These are phyloP conservation scores for Iguana delicatissima DNA, from an alignment of 2,797 vertebrate species.

Conservation along the genomic window DNA sequence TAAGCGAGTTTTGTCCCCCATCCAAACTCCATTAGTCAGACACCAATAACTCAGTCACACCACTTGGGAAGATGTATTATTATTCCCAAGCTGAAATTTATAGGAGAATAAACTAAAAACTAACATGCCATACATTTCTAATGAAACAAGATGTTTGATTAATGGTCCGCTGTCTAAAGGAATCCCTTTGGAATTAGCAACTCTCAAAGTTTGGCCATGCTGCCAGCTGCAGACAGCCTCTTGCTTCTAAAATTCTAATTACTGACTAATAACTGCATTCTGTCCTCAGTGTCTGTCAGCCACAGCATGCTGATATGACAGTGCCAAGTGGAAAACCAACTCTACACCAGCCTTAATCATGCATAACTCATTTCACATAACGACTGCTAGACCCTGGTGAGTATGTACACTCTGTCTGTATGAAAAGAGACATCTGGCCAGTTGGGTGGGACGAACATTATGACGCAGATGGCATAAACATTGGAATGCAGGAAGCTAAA, in stretches of 20 bases:
- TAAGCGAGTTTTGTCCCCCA: background rate
- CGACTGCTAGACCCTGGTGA: background rate
- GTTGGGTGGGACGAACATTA: too few relatives aligned
- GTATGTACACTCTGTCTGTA: background rate
- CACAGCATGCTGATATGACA: background rate
- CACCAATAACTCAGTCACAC: constrained; percentile 19
- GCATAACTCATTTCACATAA: background rate
- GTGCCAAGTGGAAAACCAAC: background rate
- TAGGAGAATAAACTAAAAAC: constrained; percentile 13
- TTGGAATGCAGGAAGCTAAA: background rate
- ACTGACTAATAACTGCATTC: background rate
- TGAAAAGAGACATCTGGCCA: background rate
- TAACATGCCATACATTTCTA: constrained; percentile 5
- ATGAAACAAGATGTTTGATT: constrained; percentile 17
- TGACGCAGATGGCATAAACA: background rate
- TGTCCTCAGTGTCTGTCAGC: background rate
- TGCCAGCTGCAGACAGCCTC: constrained; percentile 16
- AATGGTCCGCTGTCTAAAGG: constrained; percentile 1
- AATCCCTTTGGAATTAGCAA: constrained; percentile 25
- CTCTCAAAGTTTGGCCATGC: background rate
- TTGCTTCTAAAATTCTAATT: constrained; percentile 6
- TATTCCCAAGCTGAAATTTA: constrained; percentile 12
- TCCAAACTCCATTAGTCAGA: background rate
- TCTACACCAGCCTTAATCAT: background rate
- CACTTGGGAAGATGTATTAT: constrained; percentile 5